A percentile compares a stretch with the other conserved stretches of the same genome.
Conservation (phyloP, 2,113 vertebrate species). For the Microtus oregoni region DNA sequence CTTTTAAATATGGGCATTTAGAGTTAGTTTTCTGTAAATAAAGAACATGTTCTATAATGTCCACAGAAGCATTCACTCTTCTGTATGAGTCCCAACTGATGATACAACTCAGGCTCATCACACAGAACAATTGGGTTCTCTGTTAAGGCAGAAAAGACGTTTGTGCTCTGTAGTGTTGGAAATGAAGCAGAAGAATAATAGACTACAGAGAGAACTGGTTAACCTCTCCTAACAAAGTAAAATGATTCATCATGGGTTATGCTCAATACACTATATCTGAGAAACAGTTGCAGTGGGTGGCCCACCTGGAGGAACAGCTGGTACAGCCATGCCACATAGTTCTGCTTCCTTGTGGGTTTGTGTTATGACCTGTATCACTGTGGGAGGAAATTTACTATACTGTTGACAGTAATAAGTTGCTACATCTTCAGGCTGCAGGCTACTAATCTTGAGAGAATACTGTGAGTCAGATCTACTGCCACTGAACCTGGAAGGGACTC, state of each 20-base stretch:
- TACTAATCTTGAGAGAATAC: not conserved
- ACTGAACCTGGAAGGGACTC: not conserved
- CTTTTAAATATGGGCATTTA: not conserved
- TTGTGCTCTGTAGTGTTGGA: not conserved
- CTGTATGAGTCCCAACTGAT: not conserved
- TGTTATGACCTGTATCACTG: too few species aligned
- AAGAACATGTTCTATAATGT: not conserved
- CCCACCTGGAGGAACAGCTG: too few species aligned
- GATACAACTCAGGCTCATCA: not conserved
- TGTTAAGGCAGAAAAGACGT: not conserved
- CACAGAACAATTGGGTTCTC: not conserved
- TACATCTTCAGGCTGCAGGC: not conserved
- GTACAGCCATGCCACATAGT: too few species aligned
- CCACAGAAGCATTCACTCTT: rapidly evolving
- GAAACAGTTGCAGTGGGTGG: not conserved
- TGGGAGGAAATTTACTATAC: not conserved
- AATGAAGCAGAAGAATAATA: not conserved
- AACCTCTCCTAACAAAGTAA: not conserved
- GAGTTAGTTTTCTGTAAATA: not conserved
- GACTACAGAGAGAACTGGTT: not conserved
- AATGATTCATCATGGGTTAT: not conserved
- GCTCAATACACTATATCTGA: rapidly evolving
- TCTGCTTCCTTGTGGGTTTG: too few species aligned
- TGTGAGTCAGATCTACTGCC: not conserved
- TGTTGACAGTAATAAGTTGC: not conserved